Conservation (phyloP, 2,113 vertebrate species). For the Falcunculus frontatus region DNA sequence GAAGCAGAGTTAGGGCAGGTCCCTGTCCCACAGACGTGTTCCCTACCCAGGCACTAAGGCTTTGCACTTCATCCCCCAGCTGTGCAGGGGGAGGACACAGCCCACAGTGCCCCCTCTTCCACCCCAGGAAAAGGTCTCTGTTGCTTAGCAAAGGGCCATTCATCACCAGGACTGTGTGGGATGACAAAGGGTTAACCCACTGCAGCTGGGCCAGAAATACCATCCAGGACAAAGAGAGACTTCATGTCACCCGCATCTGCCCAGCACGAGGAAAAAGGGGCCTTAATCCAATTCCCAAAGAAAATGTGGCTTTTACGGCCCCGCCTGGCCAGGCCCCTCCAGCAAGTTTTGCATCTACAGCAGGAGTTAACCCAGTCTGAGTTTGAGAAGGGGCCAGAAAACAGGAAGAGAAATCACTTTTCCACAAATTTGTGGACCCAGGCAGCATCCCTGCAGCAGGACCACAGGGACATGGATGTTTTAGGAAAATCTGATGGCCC, state of each 20-base stretch:
- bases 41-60: background rate
- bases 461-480: rapidly evolving
- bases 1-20: background rate
- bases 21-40: background rate
- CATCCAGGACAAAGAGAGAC: constrained; percentile 23
- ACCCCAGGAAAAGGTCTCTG: background rate
- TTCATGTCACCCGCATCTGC: background rate
- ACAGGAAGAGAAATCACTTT: background rate
- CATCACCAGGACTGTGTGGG: background rate
- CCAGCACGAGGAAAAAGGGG: background rate
- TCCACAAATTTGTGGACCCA: background rate
- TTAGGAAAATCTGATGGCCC: background rate
- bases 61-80: background rate
- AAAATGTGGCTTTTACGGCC: constrained; percentile 49
- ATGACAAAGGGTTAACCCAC: constrained; percentile 38
- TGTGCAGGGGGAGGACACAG: background rate
- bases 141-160: constrained; percentile 23
- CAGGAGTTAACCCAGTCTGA: background rate
- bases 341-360: background rate
- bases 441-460: background rate
- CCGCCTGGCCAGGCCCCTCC: background rate
- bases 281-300: constrained; percentile 53
- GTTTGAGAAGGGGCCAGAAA: background rate
- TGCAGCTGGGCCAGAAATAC: constrained; percentile 53
- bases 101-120: background rate